Evolutionary conservation across 1,140 invertebrate genomes (phyloP).

Genomic region (Bombus confusus): DNA sequence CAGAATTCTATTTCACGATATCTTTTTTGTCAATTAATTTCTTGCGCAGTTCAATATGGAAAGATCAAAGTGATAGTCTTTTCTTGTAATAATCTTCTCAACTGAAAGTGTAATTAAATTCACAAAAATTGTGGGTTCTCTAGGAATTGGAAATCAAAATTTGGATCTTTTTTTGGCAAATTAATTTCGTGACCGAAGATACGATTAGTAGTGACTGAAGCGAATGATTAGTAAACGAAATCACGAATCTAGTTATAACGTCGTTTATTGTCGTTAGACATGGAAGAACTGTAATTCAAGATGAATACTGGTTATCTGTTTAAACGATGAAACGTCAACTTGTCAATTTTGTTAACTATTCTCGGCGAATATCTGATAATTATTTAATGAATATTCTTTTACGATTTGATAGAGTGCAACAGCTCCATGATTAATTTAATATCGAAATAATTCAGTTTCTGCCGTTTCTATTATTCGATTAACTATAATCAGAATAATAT

Average conservation of each 20-base stretch:
- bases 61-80: background rate
- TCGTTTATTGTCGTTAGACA: conserved; percentile 25
- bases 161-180: background rate
- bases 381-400: conserved; percentile 23
- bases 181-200: background rate
- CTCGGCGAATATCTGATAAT: conserved; percentile 29
- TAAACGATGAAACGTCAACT: conserved; percentile 27
- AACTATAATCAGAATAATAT: background rate
- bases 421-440: conserved; percentile 12
- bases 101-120: background rate
- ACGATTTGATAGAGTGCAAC: conserved; percentile 23
- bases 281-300: conserved; percentile 45
- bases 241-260: conserved; percentile 39
- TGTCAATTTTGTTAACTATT: conserved; percentile 22
- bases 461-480: background rate
- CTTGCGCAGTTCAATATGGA: background rate
- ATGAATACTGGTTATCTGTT: conserved; percentile 27
- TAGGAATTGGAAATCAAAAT: background rate
- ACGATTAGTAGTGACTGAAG: background rate
- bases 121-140: background rate
- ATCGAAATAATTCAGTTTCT: too few species aligned
- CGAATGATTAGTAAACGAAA: background rate
- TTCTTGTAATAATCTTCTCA: too few species aligned
- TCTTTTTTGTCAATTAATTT: background rate
- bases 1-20: background rate